phyloP scores from a whole-genome alignment of 92 coral and sea anemone genomes.

The Epizoanthus scotinus region DNA sequence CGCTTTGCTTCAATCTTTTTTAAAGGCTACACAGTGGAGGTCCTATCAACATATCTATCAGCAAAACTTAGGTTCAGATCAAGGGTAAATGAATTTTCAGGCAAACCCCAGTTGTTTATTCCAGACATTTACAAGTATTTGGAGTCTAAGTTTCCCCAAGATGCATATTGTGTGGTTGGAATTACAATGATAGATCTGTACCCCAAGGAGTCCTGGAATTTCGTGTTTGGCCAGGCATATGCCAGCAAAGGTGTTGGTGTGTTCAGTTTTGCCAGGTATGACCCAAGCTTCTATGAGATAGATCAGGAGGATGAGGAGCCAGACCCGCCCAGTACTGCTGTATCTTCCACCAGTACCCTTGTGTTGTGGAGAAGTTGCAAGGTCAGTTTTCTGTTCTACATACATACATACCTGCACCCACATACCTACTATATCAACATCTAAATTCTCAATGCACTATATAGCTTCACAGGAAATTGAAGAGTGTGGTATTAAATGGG shows the following conservation, averaged over 20 bases:
- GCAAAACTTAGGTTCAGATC: constrained; percentile 53
- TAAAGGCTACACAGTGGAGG: constrained; percentile 47
- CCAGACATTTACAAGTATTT: constrained; percentile 58
- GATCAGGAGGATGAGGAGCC: constrained; percentile 13
- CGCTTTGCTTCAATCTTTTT: constrained; percentile 58
- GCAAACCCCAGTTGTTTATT: constrained; percentile 51
- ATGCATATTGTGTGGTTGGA: constrained; percentile 64
- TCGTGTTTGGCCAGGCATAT: constrained; percentile 68
- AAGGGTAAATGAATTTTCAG: constrained; percentile 41
- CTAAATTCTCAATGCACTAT: too few species aligned
- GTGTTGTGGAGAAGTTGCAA: constrained; percentile 70
- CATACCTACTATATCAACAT: too few species aligned
- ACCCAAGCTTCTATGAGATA: constrained; percentile 53
- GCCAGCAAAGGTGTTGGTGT: constrained; percentile 55
- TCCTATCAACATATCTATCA: constrained; percentile 42
- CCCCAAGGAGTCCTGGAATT: constrained; percentile 63
- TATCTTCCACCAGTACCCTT: constrained; percentile 47
- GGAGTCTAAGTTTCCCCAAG: constrained; percentile 53
- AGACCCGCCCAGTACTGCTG: background rate
- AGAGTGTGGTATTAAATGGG: too few species aligned
- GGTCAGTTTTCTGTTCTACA: constrained; percentile 10
- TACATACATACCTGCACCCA: too few species aligned
- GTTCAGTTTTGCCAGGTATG: constrained; percentile 70
- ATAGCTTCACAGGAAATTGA: too few species aligned
- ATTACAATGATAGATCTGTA: constrained; percentile 66